Conservation (phyloP, 2,113 vertebrate genomes). For the Ptychochromis oligacanthus region DNA sequence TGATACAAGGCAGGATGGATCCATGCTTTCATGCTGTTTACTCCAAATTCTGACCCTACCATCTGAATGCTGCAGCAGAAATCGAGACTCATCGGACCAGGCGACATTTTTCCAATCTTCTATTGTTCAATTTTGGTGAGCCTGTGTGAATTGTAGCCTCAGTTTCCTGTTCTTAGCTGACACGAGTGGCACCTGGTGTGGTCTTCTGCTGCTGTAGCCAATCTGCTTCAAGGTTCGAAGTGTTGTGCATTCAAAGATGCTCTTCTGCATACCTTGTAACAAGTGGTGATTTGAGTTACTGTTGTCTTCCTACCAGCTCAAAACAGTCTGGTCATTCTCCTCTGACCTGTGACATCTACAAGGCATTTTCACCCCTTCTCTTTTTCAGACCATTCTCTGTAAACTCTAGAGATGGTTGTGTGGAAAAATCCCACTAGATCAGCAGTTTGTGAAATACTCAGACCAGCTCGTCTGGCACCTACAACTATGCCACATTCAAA, state of each 20-base stretch:
- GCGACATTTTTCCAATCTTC: neutral
- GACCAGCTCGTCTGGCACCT: neutral
- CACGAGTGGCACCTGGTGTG: neutral
- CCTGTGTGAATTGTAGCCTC: too few relatives aligned
- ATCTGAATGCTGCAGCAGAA: neutral
- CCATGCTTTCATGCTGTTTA: too few relatives aligned
- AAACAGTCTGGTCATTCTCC: neutral
- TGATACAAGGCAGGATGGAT: neutral
- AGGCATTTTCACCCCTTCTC: neutral
- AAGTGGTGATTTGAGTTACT: neutral
- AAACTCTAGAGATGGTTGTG: neutral
- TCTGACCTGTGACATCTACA: neutral
- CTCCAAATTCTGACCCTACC: too few relatives aligned
- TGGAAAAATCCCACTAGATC: neutral
- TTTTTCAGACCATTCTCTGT: neutral
- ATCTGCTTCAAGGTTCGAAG: neutral
- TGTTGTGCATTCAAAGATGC: neutral
- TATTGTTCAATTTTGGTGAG: neutral
- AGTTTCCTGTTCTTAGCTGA: too few relatives aligned
- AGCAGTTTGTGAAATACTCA: neutral
- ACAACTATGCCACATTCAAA: neutral
- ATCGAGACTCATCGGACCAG: neutral
- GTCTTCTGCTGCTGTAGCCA: neutral
- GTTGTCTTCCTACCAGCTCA: neutral
- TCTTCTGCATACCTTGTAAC: neutral